phyloP scores from a whole-genome alignment of 1,140 invertebrate genomes.

The Bilobella aurantiaca region DNA sequence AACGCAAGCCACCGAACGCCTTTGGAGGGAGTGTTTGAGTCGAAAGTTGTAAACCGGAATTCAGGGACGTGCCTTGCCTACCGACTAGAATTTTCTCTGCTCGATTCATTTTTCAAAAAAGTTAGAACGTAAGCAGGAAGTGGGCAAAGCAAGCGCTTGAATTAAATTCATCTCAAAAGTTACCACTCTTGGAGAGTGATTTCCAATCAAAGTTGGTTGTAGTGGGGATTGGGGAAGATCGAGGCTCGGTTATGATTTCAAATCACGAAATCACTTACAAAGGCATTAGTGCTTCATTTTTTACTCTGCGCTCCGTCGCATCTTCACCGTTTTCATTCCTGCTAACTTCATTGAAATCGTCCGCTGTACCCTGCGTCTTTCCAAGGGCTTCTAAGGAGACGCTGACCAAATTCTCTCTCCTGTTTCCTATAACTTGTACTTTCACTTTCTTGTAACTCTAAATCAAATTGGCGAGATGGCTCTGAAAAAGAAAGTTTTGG shows the following conservation, averaged over 20 bases:
- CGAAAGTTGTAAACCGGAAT: no score
- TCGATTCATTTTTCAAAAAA: no score
- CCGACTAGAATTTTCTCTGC: no score
- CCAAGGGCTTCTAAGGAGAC: background rate
- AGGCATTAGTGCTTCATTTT: background rate
- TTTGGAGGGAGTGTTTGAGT: no score
- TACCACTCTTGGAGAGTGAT: no score
- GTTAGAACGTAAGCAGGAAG: no score
- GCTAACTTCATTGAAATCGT: background rate
- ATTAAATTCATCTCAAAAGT: no score
- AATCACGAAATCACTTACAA: background rate
- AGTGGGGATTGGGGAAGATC: no score
- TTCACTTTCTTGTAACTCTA: background rate
- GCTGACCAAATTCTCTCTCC: background rate
- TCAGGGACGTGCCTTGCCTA: no score
- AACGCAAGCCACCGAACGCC: no score
- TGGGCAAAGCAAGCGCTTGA: no score
- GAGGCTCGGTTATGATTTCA: background rate
- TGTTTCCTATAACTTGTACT: background rate
- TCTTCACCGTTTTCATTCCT: background rate
- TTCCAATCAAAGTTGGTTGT: background rate
- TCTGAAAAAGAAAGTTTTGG: background rate
- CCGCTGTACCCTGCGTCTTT: background rate
- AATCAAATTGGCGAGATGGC: background rate
- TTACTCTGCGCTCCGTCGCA: background rate